These are phyloP conservation scores for Sinhomidia bicolor DNA, from an alignment of 2,888 invertebrate genomes.

Conservation along the genomic window DNA sequence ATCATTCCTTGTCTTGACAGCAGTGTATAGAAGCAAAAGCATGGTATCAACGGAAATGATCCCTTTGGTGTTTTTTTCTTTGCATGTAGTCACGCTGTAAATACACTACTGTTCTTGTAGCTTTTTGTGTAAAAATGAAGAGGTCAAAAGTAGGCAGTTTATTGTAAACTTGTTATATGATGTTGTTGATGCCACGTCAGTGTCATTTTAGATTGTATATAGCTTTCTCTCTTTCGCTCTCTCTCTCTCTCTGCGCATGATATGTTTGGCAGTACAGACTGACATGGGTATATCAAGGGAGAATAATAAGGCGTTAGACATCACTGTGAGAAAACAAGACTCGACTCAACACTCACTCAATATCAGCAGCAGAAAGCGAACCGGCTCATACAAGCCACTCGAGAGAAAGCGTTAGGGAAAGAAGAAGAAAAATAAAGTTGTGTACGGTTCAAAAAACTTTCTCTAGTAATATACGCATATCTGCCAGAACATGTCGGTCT, in stretches of 20 bases:
- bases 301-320: background rate
- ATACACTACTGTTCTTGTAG: background rate
- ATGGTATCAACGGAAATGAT: background rate
- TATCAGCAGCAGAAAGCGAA: background rate
- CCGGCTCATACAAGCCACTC: background rate
- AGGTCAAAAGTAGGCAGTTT: slow-evolving; percentile 29
- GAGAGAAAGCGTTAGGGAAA: background rate
- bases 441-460: background rate
- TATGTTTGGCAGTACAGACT: background rate
- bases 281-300: background rate
- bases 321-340: background rate
- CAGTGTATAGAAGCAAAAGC: too few relatives aligned
- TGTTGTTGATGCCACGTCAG: background rate
- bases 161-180: too few relatives aligned
- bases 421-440: background rate
- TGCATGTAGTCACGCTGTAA: background rate
- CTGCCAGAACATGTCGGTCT: background rate
- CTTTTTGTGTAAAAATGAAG: slow-evolving; percentile 9
- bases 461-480: too few relatives aligned
- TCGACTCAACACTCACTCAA: too few relatives aligned
- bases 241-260: slow-evolving; percentile 8
- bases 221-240: too few relatives aligned
- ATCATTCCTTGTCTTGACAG: slow-evolving; percentile 30
- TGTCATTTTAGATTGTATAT: background rate
- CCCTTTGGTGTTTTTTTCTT: background rate